Evolutionary conservation across 2,888 invertebrate genomes (phyloP), one percentile per base, ranked within the genome.

Genomic region (Adelognathus sp.): DNA sequence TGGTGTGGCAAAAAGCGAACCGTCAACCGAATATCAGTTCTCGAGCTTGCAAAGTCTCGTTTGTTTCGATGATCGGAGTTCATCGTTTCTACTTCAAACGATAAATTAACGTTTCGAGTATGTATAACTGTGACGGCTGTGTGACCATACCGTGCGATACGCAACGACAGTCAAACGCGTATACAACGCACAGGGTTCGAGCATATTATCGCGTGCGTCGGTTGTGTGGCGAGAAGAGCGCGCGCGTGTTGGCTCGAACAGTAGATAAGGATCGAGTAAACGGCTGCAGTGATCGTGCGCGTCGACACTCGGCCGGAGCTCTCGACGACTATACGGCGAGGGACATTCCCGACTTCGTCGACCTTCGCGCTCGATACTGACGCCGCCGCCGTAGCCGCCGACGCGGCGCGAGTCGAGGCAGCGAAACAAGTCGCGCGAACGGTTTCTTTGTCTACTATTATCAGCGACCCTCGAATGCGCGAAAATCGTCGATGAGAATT

Each of bases 321-420:
- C 58, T 70, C 54, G 50, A 39, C 60, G 39, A 46, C 60, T 60
- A 50, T 21, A 50, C 39, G n/a, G n/a, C 71, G 71, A 81, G 78
- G 80, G 78, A 80, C 80, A 75, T 75, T 71, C 76, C 75, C 67
- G 77, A 75, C 74, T 79, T 67, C 66, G 74, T 39, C 79, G 81
- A 81, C 81, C 81, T 81, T 81, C 81, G 79, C 77, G 76, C 77
- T 74, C 81, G 77, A 79, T 79, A 79, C 70, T 74, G 78, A 66
- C 70, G 33, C n/a, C 66, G 52, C 36, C 27, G 56, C 46, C 61
- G 72, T 39, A 39, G 52, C 63, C 50, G 52, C 61, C 61, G 24
- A 18, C 27, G 27, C 11, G 33, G 78, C 58, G 54, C 69, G 58
- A 60, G 69, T 60, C 67, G 54, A 54, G 27, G 27, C 14, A 29